Base-by-base conservation (phyloP, 2,113 vertebrate species). In the Clarias macrocephalus region DNA sequence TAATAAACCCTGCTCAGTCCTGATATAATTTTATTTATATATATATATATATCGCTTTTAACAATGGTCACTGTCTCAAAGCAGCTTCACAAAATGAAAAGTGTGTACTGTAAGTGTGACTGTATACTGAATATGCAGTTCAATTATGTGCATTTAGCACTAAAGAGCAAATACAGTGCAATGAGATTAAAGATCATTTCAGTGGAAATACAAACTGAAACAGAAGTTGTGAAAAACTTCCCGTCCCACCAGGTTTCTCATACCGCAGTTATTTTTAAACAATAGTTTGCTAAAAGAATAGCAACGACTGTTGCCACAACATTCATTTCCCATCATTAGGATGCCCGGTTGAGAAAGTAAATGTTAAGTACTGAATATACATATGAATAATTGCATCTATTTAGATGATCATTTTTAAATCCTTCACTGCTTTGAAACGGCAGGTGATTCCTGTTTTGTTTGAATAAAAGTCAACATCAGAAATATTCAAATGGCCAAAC, bases 191-290 rank as follows among this genome's bases (percentile, higher is more conserved):
- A 48, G 48, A 48, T 48, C 8, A 48, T 59, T 63, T 33, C 66
- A 70, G 8, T 62, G 0, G 65, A 82, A 83, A 83, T 68, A 80
- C 42, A 30, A 80, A 13, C 77, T 66, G 18, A 84, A 80, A 65
- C 37, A 83, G 15, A 83, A 28, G 52, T 88, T 86, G 57, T 63
- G 18, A 80, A 83, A 86, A 25, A 80, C 72, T 82, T 88, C 80
- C 84, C n/a, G 48, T 28, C 48, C 28, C 9, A 12, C n/a, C 23
- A 42, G n/a, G 30, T 48, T 48, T 48, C 7, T 7, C 48, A 48
- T 70, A 54, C 1, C 0, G 5, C 30, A 77, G 10, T 52, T 48
- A n/a, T 42, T 7, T 76, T 4, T n/a, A n/a, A 25, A 76, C 9
- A 25, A 48, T 25, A n/a, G 42, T 25, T 52, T n/a, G 42, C 12